Conservation (phyloP, 2,113 vertebrate genomes). For the Edolisoma coerulescens region DNA sequence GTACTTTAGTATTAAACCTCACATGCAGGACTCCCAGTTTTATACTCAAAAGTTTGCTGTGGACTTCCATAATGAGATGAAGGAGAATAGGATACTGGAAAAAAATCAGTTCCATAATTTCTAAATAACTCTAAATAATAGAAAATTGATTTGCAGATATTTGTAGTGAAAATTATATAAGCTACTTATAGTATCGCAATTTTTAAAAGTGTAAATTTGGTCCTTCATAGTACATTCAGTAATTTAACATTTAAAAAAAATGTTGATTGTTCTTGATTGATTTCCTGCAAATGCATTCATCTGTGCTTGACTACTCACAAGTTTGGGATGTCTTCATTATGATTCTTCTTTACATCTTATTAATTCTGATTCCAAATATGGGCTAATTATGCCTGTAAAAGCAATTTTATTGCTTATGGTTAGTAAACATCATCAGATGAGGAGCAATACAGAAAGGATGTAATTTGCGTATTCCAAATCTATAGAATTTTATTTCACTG, state of each 20-base stretch:
- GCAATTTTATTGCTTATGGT: neutral
- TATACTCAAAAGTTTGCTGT: neutral
- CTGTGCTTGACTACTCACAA: neutral
- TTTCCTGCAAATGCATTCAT: neutral
- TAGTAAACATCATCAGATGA: neutral
- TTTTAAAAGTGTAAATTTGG: neutral
- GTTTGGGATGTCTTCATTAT: neutral
- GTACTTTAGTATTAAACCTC: neutral
- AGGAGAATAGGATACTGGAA: neutral
- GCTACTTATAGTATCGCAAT: rapidly evolving
- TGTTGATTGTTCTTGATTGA: neutral
- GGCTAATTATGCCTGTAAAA: neutral
- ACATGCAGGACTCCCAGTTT: neutral
- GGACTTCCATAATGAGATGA: neutral
- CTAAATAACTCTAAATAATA: neutral
- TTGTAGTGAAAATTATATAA: neutral
- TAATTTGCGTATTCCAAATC: neutral
- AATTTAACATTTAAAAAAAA: neutral
- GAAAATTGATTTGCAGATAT: neutral
- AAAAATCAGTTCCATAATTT: neutral
- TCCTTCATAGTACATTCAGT: neutral
- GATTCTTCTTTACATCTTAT: neutral
- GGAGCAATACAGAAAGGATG: neutral
- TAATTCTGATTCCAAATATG: neutral
- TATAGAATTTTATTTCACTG: neutral